Conservation (phyloP, 2,113 vertebrate species). For the human region GRCh38 chr18:58128501-58129000, state of each 20-base stretch:
- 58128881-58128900: constrained; percentile 66
- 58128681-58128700: neutral
- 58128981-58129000: neutral
- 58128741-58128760: neutral
- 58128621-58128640: neutral
- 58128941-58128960: constrained; percentile 32
- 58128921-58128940: constrained; percentile 44
- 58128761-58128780: neutral
- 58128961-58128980: constrained; percentile 48
- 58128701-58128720: neutral
- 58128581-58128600: neutral
- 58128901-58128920: neutral
- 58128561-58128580: neutral
- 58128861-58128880: constrained; percentile 60
- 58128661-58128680: neutral
- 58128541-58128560: rapidly evolving
- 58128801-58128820: neutral
- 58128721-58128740: neutral
- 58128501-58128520: neutral
- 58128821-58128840: neutral
- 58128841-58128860: neutral
- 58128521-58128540: neutral
- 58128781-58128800: neutral
- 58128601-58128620: neutral
- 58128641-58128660: neutral